A percentile compares a stretch with the other conserved stretches of the same genome.
Conservation (phyloP, 2,888 invertebrate species). For the Dryocosmus kuriphilus region DNA sequence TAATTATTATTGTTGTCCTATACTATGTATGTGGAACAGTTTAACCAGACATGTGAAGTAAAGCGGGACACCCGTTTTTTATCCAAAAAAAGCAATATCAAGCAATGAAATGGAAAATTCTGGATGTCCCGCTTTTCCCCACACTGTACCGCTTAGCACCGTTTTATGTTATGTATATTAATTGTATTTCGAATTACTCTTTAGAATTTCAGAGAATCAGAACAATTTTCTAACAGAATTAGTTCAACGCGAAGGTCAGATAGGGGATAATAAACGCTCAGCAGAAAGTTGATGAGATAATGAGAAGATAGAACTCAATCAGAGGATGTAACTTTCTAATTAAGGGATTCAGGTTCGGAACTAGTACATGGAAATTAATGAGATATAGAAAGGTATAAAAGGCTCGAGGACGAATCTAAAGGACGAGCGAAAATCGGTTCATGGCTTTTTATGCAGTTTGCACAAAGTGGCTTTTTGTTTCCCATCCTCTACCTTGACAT, state of each 20-base stretch:
- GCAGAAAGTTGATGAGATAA: not conserved
- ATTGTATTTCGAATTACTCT: too few relatives aligned
- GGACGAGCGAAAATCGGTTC: conserved; percentile 45
- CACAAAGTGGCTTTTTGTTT: conserved; percentile 56
- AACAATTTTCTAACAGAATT: too few relatives aligned
- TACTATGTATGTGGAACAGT: too few relatives aligned
- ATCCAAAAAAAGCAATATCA: too few relatives aligned
- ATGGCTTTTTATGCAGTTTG: conserved; percentile 39
- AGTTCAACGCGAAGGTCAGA: not conserved
- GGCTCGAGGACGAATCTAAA: conserved; percentile 24
- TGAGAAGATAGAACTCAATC: not conserved
- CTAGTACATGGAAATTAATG: conserved; percentile 4
- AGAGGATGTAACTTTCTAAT: conserved; percentile 51
- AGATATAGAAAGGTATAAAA: conserved; percentile 32
- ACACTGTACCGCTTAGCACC: too few relatives aligned
- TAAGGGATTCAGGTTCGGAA: conserved; percentile 50
- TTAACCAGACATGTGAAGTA: too few relatives aligned
- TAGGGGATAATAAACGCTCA: not conserved
- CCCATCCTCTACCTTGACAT: conserved; percentile 59
- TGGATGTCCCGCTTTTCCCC: too few relatives aligned
- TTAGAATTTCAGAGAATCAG: too few relatives aligned
- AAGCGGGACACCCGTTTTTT: too few relatives aligned
- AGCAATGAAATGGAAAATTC: too few relatives aligned
- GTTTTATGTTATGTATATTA: too few relatives aligned
- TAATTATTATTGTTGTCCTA: too few relatives aligned